Base-by-base conservation (phyloP, 2,888 invertebrate species). In the Epirrhoe alternata region DNA sequence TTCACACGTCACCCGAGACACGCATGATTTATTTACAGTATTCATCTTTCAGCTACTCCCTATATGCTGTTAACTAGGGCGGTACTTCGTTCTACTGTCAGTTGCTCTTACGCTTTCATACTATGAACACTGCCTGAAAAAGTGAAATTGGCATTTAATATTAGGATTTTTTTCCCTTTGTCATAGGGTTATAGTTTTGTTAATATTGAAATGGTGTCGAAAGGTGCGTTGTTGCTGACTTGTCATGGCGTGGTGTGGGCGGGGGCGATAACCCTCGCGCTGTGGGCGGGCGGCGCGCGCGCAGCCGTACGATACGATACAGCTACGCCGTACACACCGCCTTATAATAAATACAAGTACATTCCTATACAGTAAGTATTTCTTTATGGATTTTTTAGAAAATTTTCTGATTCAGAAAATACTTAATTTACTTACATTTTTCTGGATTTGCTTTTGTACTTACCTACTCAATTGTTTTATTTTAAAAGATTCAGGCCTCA, bases 351-450 rank as follows among this genome's bases (percentile, higher is more conserved):
- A 42, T 86, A 90, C 71, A 90, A 86, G 78, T 92, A 92, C 64
- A 89, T 90, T 80, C 92, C 92, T 0, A 69, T 91, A 61, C 83
- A 85, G 93, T 93, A 66, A 92, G 92, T 89, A 70, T 68, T 67
- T 61, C 33, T 12, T 63, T 70, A 1, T 16, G 31, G 5, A 4
- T 50, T 58, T 53, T 49, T 42, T 12, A 12, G 12, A 42, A 12
- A 3, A 12, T 4, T 3, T 35, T 24, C 3, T 1, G 24, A 24
- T 24, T 24, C 24, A 2, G 24, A 24, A 24, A 24, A 24, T 24
- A 24, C n/a, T 24, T 24, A 24, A 24, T 24, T 24, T 3, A 24
- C n/a, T n/a, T n/a, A n/a, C n/a, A 24, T 24, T 24, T 24, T 24
- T 24, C 24, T 24, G 24, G 3, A 24, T 24, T 24, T n/a, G n/a